Conservation (phyloP, 2,113 vertebrate genomes). For the Megaleporinus macrocephalus region DNA sequence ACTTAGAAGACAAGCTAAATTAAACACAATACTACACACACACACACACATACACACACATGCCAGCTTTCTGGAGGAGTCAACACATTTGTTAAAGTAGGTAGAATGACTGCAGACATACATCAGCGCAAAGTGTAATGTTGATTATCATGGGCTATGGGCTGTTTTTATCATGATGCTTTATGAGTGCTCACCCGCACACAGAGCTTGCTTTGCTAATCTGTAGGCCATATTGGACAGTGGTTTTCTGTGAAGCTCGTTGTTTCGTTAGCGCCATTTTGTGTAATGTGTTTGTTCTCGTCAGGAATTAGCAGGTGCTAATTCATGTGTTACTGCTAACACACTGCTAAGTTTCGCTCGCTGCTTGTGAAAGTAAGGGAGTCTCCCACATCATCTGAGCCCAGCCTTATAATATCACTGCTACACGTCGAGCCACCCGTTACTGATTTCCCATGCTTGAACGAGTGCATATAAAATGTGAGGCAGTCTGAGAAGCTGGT, state of each 20-base stretch:
- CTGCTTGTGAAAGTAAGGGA: neutral
- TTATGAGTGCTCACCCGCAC: neutral
- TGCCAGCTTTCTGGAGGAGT: constrained; percentile 6
- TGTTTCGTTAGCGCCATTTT: neutral
- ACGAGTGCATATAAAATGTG: constrained; percentile 60
- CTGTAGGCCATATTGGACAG: neutral
- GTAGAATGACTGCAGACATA: neutral
- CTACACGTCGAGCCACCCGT: constrained; percentile 13
- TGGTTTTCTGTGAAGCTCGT: neutral
- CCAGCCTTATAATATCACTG: constrained; percentile 61
- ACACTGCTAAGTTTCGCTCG: neutral
- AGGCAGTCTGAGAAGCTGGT: constrained; percentile 67
- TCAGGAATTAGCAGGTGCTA: neutral
- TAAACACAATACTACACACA: constrained; percentile 64
- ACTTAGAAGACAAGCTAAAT: constrained; percentile 71
- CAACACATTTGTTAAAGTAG: neutral
- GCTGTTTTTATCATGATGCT: neutral
- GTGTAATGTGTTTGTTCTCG: neutral
- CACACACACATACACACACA: constrained; percentile 32
- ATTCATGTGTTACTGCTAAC: too few relatives aligned
- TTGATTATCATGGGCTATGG: constrained; percentile 3
- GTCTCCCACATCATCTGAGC: constrained; percentile 2
- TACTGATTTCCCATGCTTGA: constrained; percentile 70
- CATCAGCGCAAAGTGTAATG: neutral
- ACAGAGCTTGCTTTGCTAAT: neutral